Base-by-base conservation (phyloP, 2,888 invertebrate genomes). In the Drosophila mimetica region DNA sequence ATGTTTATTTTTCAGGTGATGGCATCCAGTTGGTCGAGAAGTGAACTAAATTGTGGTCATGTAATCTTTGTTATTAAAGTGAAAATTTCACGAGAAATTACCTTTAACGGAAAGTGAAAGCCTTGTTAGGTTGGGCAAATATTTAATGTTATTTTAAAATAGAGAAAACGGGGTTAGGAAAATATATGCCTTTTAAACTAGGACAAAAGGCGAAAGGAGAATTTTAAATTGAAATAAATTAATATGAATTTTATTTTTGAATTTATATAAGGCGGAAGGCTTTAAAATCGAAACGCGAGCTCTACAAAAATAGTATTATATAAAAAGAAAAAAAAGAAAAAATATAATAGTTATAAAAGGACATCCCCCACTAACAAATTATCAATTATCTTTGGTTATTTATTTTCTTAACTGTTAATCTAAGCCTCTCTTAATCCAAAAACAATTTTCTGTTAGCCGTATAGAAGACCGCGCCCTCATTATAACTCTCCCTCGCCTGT, bases 1-100 rank as follows among this genome's bases (percentile, higher is more conserved):
- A 60, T 77, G 64, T 63, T 63, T 60, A 46, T 42, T 30, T 30
- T 44, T 44, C 44, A 25, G 34, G 34, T 53, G 41, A 32, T 18
- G 48, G 30, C 30, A 25, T 11, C 22, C 3, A 28, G 44, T 4
- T 25, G 47, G n/a, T n/a, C 48, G 4, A 4, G 14, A 28, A 34
- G 16, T 11, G 18, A 37, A 11, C 36, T 44, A 57, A 67, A 18
- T 44, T 57, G 52, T 44, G 48, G 65, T 39, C 7, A 32, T 39
- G 32, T 52, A 39, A 39, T 41, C 14, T n/a, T 28, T 37, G 54
- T 37, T 53, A 16, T 53, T 54, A 28, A 53, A 25, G 34, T n/a
- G 16, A 30, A 34, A 9, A 52, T 14, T 28, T 25, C 14, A 13
- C 13, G 20, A 13, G 13, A 20, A 28, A 53, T 37, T 53, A 11